A percentile compares a stretch with the other conserved stretches of the same genome.
Conservation (phyloP, 1,140 invertebrate genomes). For the Papilio machaon region DNA sequence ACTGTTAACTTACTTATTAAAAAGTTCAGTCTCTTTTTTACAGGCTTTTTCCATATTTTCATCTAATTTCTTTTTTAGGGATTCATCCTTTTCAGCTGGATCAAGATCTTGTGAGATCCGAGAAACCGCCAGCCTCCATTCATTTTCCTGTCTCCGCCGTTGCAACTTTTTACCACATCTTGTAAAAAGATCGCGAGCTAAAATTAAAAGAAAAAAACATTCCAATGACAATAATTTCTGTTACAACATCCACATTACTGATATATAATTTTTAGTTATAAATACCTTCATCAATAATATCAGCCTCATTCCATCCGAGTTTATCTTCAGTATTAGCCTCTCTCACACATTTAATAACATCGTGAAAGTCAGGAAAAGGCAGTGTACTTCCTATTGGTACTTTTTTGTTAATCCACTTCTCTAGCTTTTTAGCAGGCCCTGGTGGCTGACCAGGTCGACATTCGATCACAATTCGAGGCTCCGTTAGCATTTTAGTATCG, state of each 20-base stretch:
- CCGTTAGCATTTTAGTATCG: conserved; percentile 75
- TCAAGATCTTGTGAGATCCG: conserved; percentile 59
- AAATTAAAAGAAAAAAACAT: conserved; percentile 42
- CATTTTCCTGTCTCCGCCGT: conserved; percentile 75
- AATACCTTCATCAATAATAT: conserved; percentile 77
- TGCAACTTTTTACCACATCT: conserved; percentile 78
- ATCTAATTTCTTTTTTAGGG: conserved; percentile 60
- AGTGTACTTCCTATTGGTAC: conserved; percentile 70
- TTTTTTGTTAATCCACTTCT: conserved; percentile 74
- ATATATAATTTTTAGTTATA: too few relatives aligned
- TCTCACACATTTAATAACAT: conserved; percentile 69
- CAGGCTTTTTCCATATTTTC: conserved; percentile 61
- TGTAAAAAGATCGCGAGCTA: conserved; percentile 72
- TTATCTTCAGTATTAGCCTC: conserved; percentile 71
- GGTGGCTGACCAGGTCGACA: conserved; percentile 58
- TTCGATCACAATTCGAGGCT: conserved; percentile 69
- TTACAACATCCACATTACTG: too few relatives aligned
- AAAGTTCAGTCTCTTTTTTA: conserved; percentile 64
- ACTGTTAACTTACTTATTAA: conserved; percentile 64
- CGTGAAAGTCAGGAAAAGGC: conserved; percentile 76
- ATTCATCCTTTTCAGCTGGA: conserved; percentile 61
- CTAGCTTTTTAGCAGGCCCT: conserved; percentile 64
- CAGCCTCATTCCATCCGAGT: conserved; percentile 68
- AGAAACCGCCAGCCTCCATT: conserved; percentile 72
- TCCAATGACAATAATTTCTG: neutral